Percentiles rank a stretch among this genome's conserved stretches.
Conservation (phyloP, 1,140 invertebrate genomes). For the Sminthurinus signatus region DNA sequence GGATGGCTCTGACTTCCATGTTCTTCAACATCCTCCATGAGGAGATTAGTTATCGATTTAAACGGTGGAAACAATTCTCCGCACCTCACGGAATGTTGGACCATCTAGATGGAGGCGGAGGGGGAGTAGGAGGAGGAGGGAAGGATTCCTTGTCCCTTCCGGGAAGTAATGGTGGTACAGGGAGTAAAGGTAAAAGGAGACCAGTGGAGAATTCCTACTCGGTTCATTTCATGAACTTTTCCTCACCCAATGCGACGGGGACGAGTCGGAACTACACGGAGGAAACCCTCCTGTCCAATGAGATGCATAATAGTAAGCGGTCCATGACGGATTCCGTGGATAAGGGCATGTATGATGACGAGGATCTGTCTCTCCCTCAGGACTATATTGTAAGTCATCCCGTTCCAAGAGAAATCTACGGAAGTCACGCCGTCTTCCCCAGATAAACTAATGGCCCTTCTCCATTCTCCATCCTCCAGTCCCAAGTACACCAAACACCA, state of each 20-base stretch:
- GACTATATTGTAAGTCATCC: conserved; percentile 40
- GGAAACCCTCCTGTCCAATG: conserved; percentile 55
- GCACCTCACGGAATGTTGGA: neutral
- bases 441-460: conserved; percentile 21
- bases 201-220: conserved; percentile 61
- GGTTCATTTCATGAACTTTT: conserved; percentile 44
- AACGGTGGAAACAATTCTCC: conserved; percentile 29
- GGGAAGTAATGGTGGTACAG: neutral
- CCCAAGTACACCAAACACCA: too few relatives aligned
- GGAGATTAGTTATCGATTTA: conserved; percentile 54
- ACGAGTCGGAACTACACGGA: conserved; percentile 57
- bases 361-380: conserved; percentile 26
- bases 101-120: conserved; percentile 3
- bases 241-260: conserved; percentile 46
- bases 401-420: conserved; percentile 38
- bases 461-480: too few relatives aligned
- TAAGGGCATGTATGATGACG: conserved; percentile 30
- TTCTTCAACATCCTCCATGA: conserved; percentile 96
- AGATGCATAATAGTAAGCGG: conserved; percentile 54
- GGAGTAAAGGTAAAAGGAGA: conserved; percentile 44
- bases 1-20: conserved; percentile 94
- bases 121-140: conserved; percentile 53
- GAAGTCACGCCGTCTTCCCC: conserved; percentile 39
- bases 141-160: conserved; percentile 66
- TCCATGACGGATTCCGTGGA: conserved; percentile 15